Base-by-base conservation (phyloP, 2,888 invertebrate species). In the Strigamia crassipes region DNA sequence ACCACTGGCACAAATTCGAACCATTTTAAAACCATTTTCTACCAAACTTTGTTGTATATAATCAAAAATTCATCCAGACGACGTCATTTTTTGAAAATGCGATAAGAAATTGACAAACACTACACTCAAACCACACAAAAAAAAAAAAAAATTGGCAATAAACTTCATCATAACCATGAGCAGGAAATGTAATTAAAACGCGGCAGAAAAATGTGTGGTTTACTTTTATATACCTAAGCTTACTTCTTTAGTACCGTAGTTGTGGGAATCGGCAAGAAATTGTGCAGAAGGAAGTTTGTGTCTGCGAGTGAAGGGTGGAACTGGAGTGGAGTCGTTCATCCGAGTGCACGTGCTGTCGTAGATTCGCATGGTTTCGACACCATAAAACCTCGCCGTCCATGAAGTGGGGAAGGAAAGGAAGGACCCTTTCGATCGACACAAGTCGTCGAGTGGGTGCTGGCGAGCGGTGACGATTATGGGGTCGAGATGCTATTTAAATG, bases 271-370 rank as follows among this genome's bases (percentile, higher is more conserved):
- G 61, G 21, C 23, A 21, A 23, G 61, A 66, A 66, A 66, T 66
- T 66, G 61, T 23, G 61, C 61, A 66, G 61, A 66, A 66, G 61
- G 61, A 66, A 66, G 61, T 66, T 66, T 66, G 61, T 66, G 61
- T 66, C 61, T 18, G 12, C 18, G 21, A 18, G 61, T 66, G 18
- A 23, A 66, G 21, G 21, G 23, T 23, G 21, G 9, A 12, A 8
- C 12, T 66, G 61, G 12, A 66, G 61, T 12, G 21, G 12, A 23
- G 61, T 66, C 61, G 18, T 18, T 66, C 61, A 66, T 66, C 61
- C 61, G 61, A 21, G 61, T 66, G 61, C 23, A 23, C 23, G 61
- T 66, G 61, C 18, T 66, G 21, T 66, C 61, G 61, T 66, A 23
- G 61, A 66, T 66, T 66, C 61, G 61, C 21, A 23, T 18, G 61